These are phyloP conservation scores for Sphaeridia pumilis DNA, from an alignment of 2,888 invertebrate species.

Conservation along the genomic window DNA sequence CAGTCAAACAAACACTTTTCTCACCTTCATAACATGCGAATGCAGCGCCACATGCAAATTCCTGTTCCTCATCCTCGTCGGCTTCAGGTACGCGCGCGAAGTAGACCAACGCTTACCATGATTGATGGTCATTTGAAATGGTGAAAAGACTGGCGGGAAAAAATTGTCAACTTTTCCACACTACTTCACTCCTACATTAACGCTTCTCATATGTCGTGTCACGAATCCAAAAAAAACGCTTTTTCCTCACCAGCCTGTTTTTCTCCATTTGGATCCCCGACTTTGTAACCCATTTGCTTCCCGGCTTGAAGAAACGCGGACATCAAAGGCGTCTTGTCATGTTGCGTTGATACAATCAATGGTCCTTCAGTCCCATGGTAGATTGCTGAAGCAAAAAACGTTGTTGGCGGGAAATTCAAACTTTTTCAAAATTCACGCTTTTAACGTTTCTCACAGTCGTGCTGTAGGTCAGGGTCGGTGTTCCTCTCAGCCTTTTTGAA, in stretches of 20 bases:
- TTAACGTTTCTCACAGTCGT: constrained; percentile 20
- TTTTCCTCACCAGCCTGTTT: constrained; percentile 20
- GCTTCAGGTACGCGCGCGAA: constrained; percentile 25
- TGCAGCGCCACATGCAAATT: constrained; percentile 25
- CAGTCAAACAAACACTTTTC: neutral
- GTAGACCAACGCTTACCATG: constrained; percentile 28
- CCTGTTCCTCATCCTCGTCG: constrained; percentile 7
- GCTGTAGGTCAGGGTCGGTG: constrained; percentile 23
- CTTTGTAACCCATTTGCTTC: constrained; percentile 22
- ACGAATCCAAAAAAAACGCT: neutral
- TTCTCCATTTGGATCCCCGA: constrained; percentile 27
- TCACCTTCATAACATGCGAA: constrained; percentile 23
- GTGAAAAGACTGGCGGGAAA: constrained; percentile 24
- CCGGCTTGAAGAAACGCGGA: constrained; percentile 25
- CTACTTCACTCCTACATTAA: no score
- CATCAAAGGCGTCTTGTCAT: constrained; percentile 19
- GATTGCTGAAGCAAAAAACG: constrained; percentile 8
- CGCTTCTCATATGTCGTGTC: no score
- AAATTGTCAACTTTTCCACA: no score
- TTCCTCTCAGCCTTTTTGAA: constrained; percentile 28
- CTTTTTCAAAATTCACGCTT: neutral
- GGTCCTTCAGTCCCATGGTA: constrained; percentile 29
- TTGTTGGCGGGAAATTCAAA: neutral
- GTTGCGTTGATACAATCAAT: constrained; percentile 22
- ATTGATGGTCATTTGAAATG: constrained; percentile 31